Base-by-base conservation (phyloP, 2,797 vertebrate species). In the Schizopygopsis malacanthus region DNA sequence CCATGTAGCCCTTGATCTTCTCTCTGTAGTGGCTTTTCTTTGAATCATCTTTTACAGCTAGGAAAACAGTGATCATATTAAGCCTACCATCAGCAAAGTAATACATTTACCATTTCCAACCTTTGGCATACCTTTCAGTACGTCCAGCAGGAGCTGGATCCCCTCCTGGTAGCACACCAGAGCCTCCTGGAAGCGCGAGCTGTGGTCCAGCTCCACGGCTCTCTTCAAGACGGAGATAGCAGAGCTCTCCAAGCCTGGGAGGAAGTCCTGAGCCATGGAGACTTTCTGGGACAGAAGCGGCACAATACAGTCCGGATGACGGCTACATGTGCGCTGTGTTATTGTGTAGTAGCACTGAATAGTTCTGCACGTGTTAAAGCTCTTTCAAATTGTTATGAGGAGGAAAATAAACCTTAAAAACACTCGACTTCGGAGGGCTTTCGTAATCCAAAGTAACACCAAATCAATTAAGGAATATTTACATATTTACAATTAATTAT, bases 141-240 rank as follows among this genome's bases (percentile, higher is more conserved):
- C 95, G 88, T 96, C 96, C 77, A 99, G 84, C 0, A 99, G 95
- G 73, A 99, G 93, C 86, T 97, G 97, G 85, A 99, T 98, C 13
- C 98, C 98, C 65, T 99, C 98, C 92, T 99, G 98, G 92, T 99
- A 99, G 89, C 97, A 99, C 88, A 98, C 94, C 0, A 99, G 94
- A 54, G 97, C 96, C 91, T 98, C 97, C 90, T 96, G 96, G 81
- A 96, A 96, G 50, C 96, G 96, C 4, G 93, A 94, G 59, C 92
- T 92, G 2, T 89, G 84, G 80, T 99, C 98, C 72, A 99, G 92
- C 90, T 98, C 96, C 89, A 99, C 96, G 0, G 98, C 98, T 69
- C 98, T 95, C 90, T 94, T 97, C 37, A 99, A 89, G 43, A 97
- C 93, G 0, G 95, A 92, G 28, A 92, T 90, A 0, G 98, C 98